phyloP scores from a whole-genome alignment of 2,113 vertebrate genomes.

The Chamaea fasciata region DNA sequence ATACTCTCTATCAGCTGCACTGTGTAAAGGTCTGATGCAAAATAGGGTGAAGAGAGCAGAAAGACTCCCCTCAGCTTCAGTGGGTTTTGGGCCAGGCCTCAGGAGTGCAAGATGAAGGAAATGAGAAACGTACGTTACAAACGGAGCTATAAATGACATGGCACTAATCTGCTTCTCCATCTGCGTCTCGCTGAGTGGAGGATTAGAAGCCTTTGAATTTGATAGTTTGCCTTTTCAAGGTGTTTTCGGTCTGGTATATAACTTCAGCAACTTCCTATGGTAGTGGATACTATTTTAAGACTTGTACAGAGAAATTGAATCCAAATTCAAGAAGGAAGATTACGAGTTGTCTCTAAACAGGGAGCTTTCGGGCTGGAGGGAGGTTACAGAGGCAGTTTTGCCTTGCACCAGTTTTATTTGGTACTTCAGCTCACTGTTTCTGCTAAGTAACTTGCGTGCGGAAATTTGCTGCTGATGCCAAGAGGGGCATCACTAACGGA shows the following conservation, averaged over 20 bases:
- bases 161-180: conserved; percentile 26
- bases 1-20: neutral
- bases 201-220: neutral
- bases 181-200: neutral
- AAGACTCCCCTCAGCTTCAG: neutral
- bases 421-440: neutral
- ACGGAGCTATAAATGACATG: neutral
- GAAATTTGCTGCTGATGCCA: neutral
- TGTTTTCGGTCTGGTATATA: neutral
- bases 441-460: neutral
- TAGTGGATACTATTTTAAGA: neutral
- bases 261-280: neutral
- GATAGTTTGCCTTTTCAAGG: neutral
- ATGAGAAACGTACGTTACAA: neutral
- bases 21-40: neutral
- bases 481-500: neutral
- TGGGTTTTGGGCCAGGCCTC: neutral
- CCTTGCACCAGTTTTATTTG: neutral
- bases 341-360: neutral
- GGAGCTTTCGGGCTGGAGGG: neutral
- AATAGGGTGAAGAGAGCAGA: neutral
- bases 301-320: neutral
- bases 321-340: neutral
- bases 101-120: neutral
- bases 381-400: neutral